Percentiles rank a stretch among this genome's conserved stretches.
Conservation (phyloP, 2,797 vertebrate genomes). For the Basileuterus tristriatus region DNA sequence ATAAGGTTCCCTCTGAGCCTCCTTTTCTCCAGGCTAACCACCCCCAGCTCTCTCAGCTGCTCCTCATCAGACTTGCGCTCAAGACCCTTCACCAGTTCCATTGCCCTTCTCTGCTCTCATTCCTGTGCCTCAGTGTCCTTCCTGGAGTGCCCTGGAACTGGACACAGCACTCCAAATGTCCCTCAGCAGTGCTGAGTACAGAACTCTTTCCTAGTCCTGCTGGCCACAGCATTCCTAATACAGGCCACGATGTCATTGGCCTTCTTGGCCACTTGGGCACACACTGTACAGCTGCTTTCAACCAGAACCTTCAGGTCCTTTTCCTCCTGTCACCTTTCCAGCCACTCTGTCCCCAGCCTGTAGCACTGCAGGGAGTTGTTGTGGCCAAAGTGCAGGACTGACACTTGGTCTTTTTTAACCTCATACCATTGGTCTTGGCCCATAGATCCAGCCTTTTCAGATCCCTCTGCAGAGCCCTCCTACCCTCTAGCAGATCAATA, state of each 20-base stretch:
- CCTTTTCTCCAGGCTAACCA: background rate
- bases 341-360: background rate
- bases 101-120: background rate
- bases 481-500: background rate
- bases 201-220: background rate
- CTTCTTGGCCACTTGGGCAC: background rate
- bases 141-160: background rate
- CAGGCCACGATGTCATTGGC: background rate
- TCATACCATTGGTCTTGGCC: background rate
- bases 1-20: background rate
- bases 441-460: background rate
- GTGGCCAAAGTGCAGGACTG: background rate
- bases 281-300: background rate
- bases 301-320: background rate
- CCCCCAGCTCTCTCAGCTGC: background rate
- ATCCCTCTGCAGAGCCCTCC: background rate
- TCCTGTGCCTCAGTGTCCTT: background rate
- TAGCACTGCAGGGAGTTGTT: too few relatives aligned
- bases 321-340: background rate
- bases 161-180: background rate
- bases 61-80: background rate
- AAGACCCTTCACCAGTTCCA: background rate
- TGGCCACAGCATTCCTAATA: background rate
- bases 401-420: background rate
- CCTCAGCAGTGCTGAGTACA: background rate